A percentile compares a stretch with the other conserved stretches of the same genome.
These are phyloP conservation scores for Eustalomyia histrio DNA, from an alignment of 2,888 invertebrate species.

Conservation along the genomic window DNA sequence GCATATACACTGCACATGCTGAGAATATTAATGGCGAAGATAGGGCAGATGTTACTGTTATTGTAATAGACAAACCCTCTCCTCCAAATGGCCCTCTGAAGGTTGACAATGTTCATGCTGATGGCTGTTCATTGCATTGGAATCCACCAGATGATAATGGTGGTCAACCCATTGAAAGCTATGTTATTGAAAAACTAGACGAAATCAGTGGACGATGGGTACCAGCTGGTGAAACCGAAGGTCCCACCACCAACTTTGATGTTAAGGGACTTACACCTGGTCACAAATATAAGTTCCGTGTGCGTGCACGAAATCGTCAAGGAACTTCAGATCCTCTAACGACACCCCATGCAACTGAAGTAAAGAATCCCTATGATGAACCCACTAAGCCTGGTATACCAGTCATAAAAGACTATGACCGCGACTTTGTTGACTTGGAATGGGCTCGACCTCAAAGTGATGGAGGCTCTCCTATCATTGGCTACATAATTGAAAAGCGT, in stretches of 20 bases:
- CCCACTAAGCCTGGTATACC: constrained; percentile 92
- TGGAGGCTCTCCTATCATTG: constrained; percentile 96
- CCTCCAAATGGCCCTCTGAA: constrained; percentile 95
- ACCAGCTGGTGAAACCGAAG: constrained; percentile 94
- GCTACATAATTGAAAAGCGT: constrained; percentile 94
- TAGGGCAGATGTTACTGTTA: constrained; percentile 94
- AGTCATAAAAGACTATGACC: constrained; percentile 94
- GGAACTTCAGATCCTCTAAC: constrained; percentile 97
- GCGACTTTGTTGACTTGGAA: constrained; percentile 94
- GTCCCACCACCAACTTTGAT: constrained; percentile 87
- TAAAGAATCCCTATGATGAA: constrained; percentile 97
- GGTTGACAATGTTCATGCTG: constrained; percentile 92
- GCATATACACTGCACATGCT: constrained; percentile 93
- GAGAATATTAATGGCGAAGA: constrained; percentile 97
- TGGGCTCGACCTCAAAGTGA: constrained; percentile 89
- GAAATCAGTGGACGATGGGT: constrained; percentile 96
- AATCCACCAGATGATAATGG: constrained; percentile 96
- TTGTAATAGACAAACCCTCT: constrained; percentile 91
- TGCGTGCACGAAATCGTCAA: constrained; percentile 97
- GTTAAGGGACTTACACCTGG: constrained; percentile 94
- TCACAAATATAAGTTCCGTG: constrained; percentile 98
- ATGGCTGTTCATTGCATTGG: constrained; percentile 94
- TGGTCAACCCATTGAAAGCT: constrained; percentile 94
- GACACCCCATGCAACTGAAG: constrained; percentile 91
- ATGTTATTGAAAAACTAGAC: constrained; percentile 97